These are phyloP conservation scores for Coreoperca whiteheadi DNA, from an alignment of 2,113 vertebrate species.

Conservation along the genomic window DNA sequence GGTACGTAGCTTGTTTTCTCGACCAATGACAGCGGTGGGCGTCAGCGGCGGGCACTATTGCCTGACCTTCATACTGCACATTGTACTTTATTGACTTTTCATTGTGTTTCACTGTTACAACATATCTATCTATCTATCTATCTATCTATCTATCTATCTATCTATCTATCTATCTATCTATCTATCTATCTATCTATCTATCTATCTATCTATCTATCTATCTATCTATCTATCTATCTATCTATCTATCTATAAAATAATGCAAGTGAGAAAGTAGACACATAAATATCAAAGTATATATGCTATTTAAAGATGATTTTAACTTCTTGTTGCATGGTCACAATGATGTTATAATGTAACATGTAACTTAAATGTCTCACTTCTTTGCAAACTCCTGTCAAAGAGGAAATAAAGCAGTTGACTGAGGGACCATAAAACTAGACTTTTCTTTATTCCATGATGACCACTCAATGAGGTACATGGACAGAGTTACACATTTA, in stretches of 20 bases:
- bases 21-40: slow-evolving; percentile 71
- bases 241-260: too few species aligned
- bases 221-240: background rate
- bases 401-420: background rate
- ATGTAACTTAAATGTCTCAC: background rate
- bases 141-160: slow-evolving; percentile 49
- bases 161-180: slow-evolving; percentile 39
- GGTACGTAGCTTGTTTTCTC: background rate
- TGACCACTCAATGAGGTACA: background rate
- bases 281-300: background rate
- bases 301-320: background rate
- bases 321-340: background rate
- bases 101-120: background rate
- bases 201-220: slow-evolving; percentile 7
- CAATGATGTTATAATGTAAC: background rate
- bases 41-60: slow-evolving; percentile 28
- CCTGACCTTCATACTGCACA: slow-evolving; percentile 66
- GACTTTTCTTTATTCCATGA: background rate
- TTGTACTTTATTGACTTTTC: slow-evolving; percentile 46
- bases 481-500: background rate
- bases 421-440: too few species aligned
- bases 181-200: slow-evolving; percentile 15
- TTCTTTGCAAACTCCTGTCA: background rate
- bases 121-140: slow-evolving; percentile 11
- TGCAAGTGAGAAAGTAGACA: background rate